Evolutionary conservation across 2,888 invertebrate genomes (phyloP).

Genomic region (Napeogenes inachia): DNA sequence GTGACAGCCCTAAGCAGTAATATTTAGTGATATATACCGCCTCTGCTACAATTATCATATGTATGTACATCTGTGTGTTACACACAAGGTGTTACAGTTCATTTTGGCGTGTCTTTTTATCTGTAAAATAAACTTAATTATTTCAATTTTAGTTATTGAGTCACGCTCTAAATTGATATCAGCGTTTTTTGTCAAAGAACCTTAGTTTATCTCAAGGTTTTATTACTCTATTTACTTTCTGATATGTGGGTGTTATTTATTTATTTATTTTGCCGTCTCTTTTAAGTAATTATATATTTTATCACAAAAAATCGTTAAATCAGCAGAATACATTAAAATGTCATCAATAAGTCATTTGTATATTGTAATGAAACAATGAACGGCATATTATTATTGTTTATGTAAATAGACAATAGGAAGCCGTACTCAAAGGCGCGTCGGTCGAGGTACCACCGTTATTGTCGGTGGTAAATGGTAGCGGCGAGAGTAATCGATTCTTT

Average conservation of each 20-base stretch:
- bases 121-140: constrained; percentile 28
- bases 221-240: not conserved
- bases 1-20: not conserved
- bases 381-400: not conserved
- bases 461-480: constrained; percentile 10
- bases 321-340: not conserved
- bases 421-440: constrained; percentile 3
- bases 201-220: constrained; percentile 16
- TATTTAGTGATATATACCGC: not conserved
- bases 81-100: not conserved
- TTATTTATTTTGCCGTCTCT: too few species aligned
- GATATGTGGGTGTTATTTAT: too few species aligned
- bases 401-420: constrained; percentile 4
- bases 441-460: constrained; percentile 14
- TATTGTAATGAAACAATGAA: not conserved
- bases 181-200: constrained; percentile 4
- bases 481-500: constrained; percentile 28
- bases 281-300: not conserved
- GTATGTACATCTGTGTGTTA: not conserved
- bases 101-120: constrained; percentile 20
- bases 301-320: not conserved
- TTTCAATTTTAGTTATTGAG: constrained; percentile 25
- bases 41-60: not conserved
- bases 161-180: constrained; percentile 25
- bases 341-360: not conserved